Conservation (phyloP, 2,888 invertebrate genomes). For the Rhogogaster chlorosoma region DNA sequence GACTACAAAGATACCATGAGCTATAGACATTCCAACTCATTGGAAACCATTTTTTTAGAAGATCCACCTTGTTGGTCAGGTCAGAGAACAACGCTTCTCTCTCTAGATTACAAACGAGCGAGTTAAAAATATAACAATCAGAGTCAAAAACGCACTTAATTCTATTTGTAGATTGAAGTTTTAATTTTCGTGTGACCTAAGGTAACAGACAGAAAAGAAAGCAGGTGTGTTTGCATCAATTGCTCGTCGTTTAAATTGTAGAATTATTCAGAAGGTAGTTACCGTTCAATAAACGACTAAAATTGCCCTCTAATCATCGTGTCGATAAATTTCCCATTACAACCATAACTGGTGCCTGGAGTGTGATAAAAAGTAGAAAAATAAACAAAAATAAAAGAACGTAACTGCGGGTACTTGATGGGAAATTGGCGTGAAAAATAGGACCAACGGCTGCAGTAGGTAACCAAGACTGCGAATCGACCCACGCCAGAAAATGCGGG, state of each 20-base stretch:
- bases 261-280: background rate
- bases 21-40: background rate
- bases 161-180: background rate
- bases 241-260: background rate
- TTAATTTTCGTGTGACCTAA: background rate
- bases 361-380: background rate
- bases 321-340: background rate
- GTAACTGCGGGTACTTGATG: background rate
- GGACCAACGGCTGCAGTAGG: background rate
- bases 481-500: background rate
- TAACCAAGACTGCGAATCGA: background rate
- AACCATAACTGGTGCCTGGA: background rate
- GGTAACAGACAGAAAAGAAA: background rate
- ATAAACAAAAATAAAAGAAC: background rate
- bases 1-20: background rate
- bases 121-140: constrained; percentile 3
- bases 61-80: background rate
- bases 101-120: background rate
- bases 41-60: background rate
- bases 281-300: constrained; percentile 9
- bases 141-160: background rate
- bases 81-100: background rate
- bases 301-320: constrained; percentile 14
- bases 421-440: constrained; percentile 4
- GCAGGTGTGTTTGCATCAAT: background rate